Base-by-base conservation (phyloP, 2,888 invertebrate species). In the Stenurella melanura region DNA sequence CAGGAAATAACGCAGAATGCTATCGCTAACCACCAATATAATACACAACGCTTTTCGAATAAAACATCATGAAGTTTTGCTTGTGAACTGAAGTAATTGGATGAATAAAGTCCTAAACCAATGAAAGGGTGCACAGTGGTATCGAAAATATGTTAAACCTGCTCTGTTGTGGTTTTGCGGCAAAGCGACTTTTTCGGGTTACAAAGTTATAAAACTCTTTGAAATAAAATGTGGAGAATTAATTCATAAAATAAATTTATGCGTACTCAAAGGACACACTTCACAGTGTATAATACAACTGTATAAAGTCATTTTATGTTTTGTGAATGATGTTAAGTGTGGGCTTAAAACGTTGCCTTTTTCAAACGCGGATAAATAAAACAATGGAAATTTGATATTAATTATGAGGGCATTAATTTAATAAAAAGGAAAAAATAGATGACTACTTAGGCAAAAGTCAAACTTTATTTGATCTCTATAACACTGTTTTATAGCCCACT, bases 71-170 rank as follows among this genome's bases (percentile, higher is more conserved):
- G n/a, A 50, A 50, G 50, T 50, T 50, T 50, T 50, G n/a, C n/a
- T n/a, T 50, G 50, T 50, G 50, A 50, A 50, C 50, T n/a, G 50
- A 6, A 50, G 50, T 50, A 50, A 50, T 50, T 50, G 50, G 50
- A 50, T 50, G 50, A n/a, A 50, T 50, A 50, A 50, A 50, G 50
- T 50, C 50, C 50, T n/a, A 50, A 50, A 15, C 50, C n/a, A 50
- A 50, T 50, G 50, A 50, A n/a, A 50, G 50, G 50, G 50, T n/a
- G 50, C n/a, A 50, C 50, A 50, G 50, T 50, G 50, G 50, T 50
- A 50, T 50, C n/a, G 50, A 50, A 50, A 50, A 50, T 50, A 50
- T 50, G 50, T 50, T 50, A 50, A 50, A 50, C 15, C n/a, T 50
- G 50, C 50, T 50, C 50, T 50, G 50, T 50, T 50, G 50, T 50